Percentiles rank a stretch among this genome's conserved stretches.
These are phyloP conservation scores for Mongoloraphidia duomilia DNA, from an alignment of 2,888 invertebrate species.

Conservation along the genomic window DNA sequence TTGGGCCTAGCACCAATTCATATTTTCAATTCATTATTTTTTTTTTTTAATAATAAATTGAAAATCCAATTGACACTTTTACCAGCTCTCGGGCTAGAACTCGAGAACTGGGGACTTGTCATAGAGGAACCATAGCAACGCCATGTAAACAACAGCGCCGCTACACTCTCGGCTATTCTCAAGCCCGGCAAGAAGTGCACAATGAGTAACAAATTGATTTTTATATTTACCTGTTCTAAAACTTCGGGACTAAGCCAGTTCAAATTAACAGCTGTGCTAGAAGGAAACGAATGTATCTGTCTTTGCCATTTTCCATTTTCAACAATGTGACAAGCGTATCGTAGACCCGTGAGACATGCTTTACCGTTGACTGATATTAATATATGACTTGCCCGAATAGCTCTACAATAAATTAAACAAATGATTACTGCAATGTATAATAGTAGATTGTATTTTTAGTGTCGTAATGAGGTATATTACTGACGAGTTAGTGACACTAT, in stretches of 20 bases:
- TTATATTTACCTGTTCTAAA: constrained; percentile 53
- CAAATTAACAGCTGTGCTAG: constrained; percentile 51
- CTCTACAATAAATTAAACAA: constrained; percentile 35
- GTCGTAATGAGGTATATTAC: too few relatives aligned
- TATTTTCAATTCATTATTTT: too few relatives aligned
- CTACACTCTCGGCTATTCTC: too few relatives aligned
- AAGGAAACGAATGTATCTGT: constrained; percentile 61
- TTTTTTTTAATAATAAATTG: too few relatives aligned
- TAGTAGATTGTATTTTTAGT: too few relatives aligned
- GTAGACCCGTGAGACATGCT: constrained; percentile 62
- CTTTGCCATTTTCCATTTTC: constrained; percentile 54
- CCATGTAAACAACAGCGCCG: too few relatives aligned
- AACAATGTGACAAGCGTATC: constrained; percentile 61
- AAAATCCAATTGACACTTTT: too few relatives aligned
- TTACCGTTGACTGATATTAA: constrained; percentile 56
- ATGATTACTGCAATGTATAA: background rate
- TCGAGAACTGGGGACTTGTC: too few relatives aligned
- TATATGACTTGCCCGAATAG: constrained; percentile 72
- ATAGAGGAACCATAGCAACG: too few relatives aligned
- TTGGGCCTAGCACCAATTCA: too few relatives aligned
- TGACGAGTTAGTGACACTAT: too few relatives aligned
- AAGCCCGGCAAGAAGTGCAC: background rate
- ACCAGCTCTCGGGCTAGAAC: too few relatives aligned
- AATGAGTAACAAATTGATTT: background rate
- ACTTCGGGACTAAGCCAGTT: constrained; percentile 90